Evolutionary conservation across 2,797 vertebrate genomes (phyloP).

Genomic region (Coilia nasus): DNA sequence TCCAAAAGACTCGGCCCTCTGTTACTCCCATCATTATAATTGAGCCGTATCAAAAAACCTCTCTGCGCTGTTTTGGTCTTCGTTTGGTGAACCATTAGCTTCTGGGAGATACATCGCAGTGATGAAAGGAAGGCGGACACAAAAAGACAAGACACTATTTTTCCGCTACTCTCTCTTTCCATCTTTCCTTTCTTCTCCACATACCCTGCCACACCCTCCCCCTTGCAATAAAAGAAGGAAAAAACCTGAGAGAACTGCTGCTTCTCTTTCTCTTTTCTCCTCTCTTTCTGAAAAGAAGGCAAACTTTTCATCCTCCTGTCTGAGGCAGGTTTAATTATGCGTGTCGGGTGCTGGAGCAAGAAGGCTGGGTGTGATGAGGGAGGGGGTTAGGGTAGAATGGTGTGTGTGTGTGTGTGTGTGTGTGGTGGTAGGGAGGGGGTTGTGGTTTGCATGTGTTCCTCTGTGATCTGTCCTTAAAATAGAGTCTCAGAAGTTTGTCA

Average conservation of each 20-base stretch:
- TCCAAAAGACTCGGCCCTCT: slow-evolving; percentile 54
- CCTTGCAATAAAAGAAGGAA: slow-evolving; percentile 55
- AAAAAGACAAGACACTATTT: slow-evolving; percentile 47
- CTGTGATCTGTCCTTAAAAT: slow-evolving; percentile 72
- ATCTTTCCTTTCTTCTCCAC: slow-evolving; percentile 26
- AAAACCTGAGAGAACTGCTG: slow-evolving; percentile 64
- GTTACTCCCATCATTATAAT: slow-evolving; percentile 62
- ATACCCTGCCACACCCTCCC: background rate
- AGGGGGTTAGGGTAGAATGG: background rate
- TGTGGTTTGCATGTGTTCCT: slow-evolving; percentile 34
- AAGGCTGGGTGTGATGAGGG: slow-evolving; percentile 42
- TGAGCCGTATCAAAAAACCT: slow-evolving; percentile 64
- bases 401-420: background rate
- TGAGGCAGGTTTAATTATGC: slow-evolving; percentile 71
- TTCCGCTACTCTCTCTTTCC: slow-evolving; percentile 33
- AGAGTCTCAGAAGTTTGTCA: slow-evolving; percentile 69
- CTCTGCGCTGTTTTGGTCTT: slow-evolving; percentile 65
- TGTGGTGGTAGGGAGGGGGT: slow-evolving; percentile 32
- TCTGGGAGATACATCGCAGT: slow-evolving; percentile 66
- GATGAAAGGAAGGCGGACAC: slow-evolving; percentile 69
- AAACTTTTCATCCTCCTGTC: slow-evolving; percentile 57
- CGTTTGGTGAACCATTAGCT: slow-evolving; percentile 71
- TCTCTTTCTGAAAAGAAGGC: slow-evolving; percentile 48
- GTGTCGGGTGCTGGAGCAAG: slow-evolving; percentile 54
- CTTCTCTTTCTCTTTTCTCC: background rate